These are phyloP conservation scores for Mirza zaza DNA, from an alignment of 2,113 vertebrate species.

Conservation along the genomic window DNA sequence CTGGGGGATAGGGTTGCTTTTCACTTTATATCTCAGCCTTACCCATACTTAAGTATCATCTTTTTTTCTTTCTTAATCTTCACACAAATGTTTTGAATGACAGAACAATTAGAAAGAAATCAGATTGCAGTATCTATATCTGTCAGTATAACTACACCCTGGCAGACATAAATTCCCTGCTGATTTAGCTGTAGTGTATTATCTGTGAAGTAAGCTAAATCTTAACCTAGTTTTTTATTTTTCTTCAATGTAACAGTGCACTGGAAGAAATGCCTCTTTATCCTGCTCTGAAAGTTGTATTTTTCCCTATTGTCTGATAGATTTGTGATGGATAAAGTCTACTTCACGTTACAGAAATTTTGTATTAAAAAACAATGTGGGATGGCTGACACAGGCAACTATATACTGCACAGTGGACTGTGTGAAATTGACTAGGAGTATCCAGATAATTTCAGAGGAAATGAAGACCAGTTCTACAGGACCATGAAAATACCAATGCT, in stretches of 20 bases:
- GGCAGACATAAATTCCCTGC: slow-evolving; percentile 72
- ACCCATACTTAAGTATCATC: slow-evolving; percentile 18
- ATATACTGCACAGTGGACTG: not conserved
- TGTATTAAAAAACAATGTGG: not conserved
- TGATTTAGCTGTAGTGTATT: slow-evolving; percentile 65
- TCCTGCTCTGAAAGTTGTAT: not conserved
- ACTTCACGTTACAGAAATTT: slow-evolving; percentile 15
- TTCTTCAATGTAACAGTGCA: not conserved
- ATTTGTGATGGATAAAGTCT: slow-evolving; percentile 29
- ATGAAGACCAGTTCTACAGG: not conserved
- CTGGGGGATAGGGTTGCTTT: slow-evolving; percentile 39
- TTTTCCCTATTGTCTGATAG: not conserved
- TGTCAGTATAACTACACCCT: slow-evolving; percentile 75
- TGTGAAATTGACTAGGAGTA: not conserved
- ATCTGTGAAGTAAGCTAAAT: slow-evolving; percentile 76
- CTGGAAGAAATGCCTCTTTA: slow-evolving; percentile 14
- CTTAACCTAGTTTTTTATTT: slow-evolving; percentile 59
- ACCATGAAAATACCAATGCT: slow-evolving; percentile 15
- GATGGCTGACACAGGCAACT: not conserved
- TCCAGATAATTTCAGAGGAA: slow-evolving; percentile 23
- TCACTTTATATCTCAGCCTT: slow-evolving; percentile 11
- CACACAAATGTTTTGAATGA: slow-evolving; percentile 69
- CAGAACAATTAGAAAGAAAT: slow-evolving; percentile 79
- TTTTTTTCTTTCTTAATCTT: slow-evolving; percentile 47
- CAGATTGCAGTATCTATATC: slow-evolving; percentile 77